Conservation (phyloP, 2,113 vertebrate genomes). For the Alectura lathami region DNA sequence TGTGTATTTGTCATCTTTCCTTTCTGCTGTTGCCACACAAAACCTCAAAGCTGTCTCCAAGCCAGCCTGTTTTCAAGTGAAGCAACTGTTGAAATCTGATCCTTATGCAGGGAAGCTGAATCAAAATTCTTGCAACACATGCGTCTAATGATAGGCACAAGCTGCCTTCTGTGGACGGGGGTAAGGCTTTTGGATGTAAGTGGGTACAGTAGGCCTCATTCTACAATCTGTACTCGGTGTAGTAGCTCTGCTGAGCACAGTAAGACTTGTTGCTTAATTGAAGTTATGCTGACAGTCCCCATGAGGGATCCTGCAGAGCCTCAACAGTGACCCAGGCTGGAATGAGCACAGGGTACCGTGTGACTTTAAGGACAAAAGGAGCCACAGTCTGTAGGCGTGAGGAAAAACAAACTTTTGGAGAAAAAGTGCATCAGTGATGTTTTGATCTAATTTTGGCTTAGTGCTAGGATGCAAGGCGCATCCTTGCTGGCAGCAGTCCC, state of each 20-base stretch:
- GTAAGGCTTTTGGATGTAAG: neutral
- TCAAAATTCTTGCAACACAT: slow-evolving; percentile 40
- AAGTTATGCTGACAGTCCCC: neutral
- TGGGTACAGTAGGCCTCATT: neutral
- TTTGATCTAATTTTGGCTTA: neutral
- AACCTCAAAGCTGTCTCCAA: slow-evolving; percentile 12
- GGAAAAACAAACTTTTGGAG: neutral
- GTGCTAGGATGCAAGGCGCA: fast-evolving
- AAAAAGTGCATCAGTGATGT: neutral
- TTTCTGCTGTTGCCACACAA: slow-evolving; percentile 29
- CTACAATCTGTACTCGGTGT: neutral
- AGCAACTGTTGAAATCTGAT: slow-evolving; percentile 55
- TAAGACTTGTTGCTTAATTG: neutral
- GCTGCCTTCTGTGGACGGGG: neutral
- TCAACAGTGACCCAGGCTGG: neutral
- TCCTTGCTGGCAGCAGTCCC: neutral
- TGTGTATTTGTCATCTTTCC: slow-evolving; percentile 2
- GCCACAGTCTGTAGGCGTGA: fast-evolving
- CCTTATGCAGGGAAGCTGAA: slow-evolving; percentile 42
- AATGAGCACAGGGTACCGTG: neutral
- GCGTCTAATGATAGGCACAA: slow-evolving; percentile 10
- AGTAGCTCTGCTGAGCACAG: neutral
- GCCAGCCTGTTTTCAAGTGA: slow-evolving; percentile 43
- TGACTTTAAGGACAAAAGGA: neutral
- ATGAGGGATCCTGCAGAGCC: neutral